phyloP scores from a whole-genome alignment of 2,113 vertebrate species.

The Bostrychus sinensis region DNA sequence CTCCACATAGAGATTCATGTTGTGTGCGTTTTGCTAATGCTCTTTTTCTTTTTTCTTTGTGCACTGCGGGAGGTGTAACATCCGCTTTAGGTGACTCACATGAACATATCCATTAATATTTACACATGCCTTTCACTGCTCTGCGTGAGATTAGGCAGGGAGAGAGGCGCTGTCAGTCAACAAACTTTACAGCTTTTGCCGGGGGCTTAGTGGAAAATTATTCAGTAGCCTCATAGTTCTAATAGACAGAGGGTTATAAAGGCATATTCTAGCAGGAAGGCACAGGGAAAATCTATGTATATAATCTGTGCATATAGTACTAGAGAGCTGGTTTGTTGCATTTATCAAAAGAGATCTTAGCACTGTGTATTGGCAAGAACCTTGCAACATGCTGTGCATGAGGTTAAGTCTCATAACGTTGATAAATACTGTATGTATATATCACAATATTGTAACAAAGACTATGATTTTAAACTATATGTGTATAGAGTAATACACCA shows the following conservation, averaged over 20 bases:
- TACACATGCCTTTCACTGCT: constrained; percentile 11
- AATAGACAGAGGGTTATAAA: constrained; percentile 21
- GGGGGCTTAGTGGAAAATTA: constrained; percentile 28
- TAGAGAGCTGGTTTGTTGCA: no score
- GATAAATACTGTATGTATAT: no score
- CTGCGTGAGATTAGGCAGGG: constrained; percentile 4
- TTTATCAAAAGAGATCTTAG: no score
- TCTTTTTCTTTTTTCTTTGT: constrained; percentile 18
- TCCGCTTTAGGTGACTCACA: constrained; percentile 3
- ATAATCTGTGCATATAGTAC: no score
- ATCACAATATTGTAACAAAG: no score
- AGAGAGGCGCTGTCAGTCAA: constrained; percentile 27
- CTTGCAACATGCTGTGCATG: no score
- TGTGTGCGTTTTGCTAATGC: constrained; percentile 2
- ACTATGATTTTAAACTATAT: no score
- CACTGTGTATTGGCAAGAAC: no score
- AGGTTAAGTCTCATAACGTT: no score
- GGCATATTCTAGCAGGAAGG: constrained; percentile 5
- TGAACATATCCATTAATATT: constrained; percentile 8
- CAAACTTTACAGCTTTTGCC: constrained; percentile 32
- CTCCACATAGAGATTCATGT: constrained; percentile 34
- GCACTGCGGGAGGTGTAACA: constrained; percentile 27
- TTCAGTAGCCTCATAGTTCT: constrained; percentile 22
- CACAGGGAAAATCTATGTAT: no score
- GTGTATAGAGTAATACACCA: no score